Evolutionary conservation across 2,113 vertebrate species (phyloP).

Genomic region (Phalacrocorax brasilianus): DNA sequence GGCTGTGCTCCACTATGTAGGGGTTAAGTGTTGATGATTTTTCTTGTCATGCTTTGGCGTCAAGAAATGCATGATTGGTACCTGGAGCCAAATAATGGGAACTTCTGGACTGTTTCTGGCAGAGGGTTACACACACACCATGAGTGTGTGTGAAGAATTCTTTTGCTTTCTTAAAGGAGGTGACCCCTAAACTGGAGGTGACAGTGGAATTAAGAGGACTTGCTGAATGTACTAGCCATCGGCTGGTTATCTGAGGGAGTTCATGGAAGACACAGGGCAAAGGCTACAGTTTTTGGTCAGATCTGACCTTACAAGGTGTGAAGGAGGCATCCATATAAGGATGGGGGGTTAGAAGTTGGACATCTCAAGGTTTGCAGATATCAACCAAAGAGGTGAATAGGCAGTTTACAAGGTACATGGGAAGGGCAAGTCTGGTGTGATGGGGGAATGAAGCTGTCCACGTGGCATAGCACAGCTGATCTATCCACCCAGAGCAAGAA

Average conservation of each 20-base stretch:
- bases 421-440: neutral
- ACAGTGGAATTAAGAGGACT: neutral
- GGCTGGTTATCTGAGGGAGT: neutral
- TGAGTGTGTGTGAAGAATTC: neutral
- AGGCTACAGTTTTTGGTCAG: neutral
- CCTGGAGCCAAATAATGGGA: neutral
- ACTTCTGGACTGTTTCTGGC: neutral
- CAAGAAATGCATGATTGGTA: accelerated
- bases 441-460: neutral
- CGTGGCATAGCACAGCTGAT: too few species aligned
- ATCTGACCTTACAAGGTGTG: neutral
- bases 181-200: neutral
- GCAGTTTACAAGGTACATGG: neutral
- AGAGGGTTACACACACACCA: neutral
- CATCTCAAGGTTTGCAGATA: neutral
- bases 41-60: neutral
- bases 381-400: neutral
- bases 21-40: neutral
- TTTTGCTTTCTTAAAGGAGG: neutral
- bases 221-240: neutral
- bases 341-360: neutral
- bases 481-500: neutral
- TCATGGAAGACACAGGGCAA: neutral
- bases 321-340: neutral
- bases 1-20: accelerated